A percentile compares a stretch with the other conserved stretches of the same genome.
phyloP scores from a whole-genome alignment of 2,888 invertebrate species.

The Oxytorus armatus region DNA sequence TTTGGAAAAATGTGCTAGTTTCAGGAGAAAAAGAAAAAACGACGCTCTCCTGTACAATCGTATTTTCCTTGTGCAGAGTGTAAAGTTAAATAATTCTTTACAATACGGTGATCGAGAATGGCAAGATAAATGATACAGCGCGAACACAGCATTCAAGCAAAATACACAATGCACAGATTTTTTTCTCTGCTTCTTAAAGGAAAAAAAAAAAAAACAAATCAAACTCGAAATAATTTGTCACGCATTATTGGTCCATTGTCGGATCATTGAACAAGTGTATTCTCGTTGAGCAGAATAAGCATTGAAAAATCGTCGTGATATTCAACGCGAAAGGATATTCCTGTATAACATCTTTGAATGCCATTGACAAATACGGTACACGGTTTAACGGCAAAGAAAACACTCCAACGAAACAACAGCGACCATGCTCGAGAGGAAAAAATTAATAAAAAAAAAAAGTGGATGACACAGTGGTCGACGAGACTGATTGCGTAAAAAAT shows the following conservation, averaged over 20 bases:
- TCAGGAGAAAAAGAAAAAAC: too few relatives aligned
- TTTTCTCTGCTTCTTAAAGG: not conserved
- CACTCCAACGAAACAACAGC: not conserved
- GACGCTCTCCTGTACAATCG: too few relatives aligned
- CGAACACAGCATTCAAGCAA: too few relatives aligned
- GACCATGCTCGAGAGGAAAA: not conserved
- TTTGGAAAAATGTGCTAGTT: too few relatives aligned
- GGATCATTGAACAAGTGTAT: not conserved
- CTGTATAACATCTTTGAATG: not conserved
- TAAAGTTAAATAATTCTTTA: too few relatives aligned
- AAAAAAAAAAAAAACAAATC: not conserved
- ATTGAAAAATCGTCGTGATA: not conserved
- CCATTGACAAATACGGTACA: not conserved
- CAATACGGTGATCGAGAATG: not conserved
- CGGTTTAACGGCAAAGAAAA: conserved; percentile 23
- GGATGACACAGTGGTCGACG: conserved; percentile 13
- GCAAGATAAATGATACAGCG: too few relatives aligned
- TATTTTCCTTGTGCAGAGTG: too few relatives aligned
- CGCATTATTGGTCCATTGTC: not conserved
- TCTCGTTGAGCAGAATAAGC: conserved; percentile 6
- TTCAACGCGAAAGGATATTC: not conserved
- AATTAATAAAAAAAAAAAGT: conserved; percentile 9
- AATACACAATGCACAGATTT: not conserved
- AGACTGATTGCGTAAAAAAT: conserved; percentile 31
- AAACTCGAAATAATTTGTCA: not conserved